Conservation (phyloP, 2,888 invertebrate species). For the Parnassius orleans region DNA sequence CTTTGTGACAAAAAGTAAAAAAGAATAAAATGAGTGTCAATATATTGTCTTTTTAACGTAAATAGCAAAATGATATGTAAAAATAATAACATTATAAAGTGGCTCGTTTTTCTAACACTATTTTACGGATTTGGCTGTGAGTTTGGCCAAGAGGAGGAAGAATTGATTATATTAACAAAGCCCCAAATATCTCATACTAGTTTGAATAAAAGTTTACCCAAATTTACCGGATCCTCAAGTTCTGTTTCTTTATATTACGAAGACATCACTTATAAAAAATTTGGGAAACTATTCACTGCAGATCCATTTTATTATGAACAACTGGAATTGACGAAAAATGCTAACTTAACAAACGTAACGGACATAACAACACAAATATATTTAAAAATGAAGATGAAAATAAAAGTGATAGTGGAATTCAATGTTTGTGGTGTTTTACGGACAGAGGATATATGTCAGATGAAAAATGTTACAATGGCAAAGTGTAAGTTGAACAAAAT, state of each 20-base stretch:
- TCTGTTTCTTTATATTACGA: slow-evolving; percentile 9
- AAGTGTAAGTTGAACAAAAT: slow-evolving; percentile 39
- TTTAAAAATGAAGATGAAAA: slow-evolving; percentile 16
- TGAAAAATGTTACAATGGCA: slow-evolving; percentile 47
- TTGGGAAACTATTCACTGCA: slow-evolving; percentile 15
- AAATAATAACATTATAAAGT: slow-evolving; percentile 14
- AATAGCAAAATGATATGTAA: slow-evolving; percentile 23
- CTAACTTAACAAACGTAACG: neutral
- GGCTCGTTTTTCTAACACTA: slow-evolving; percentile 19
- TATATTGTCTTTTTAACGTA: slow-evolving; percentile 14
- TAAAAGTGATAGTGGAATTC: slow-evolving; percentile 28
- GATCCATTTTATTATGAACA: slow-evolving; percentile 22
- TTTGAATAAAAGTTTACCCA: neutral
- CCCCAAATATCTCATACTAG: neutral
- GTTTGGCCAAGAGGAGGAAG: slow-evolving; percentile 4
- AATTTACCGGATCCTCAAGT: neutral
- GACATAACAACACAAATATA: slow-evolving; percentile 16
- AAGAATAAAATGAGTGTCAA: slow-evolving; percentile 21
- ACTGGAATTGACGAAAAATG: slow-evolving; percentile 3
- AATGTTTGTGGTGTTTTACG: slow-evolving; percentile 48
- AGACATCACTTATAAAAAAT: slow-evolving; percentile 13
- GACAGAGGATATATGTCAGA: slow-evolving; percentile 35
- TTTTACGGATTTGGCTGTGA: slow-evolving; percentile 14
- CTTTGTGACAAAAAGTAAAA: neutral
- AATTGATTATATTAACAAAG: slow-evolving; percentile 22